Base-by-base conservation (phyloP, 1,140 invertebrate species). In the Daktulosphaira vitifoliae region DNA sequence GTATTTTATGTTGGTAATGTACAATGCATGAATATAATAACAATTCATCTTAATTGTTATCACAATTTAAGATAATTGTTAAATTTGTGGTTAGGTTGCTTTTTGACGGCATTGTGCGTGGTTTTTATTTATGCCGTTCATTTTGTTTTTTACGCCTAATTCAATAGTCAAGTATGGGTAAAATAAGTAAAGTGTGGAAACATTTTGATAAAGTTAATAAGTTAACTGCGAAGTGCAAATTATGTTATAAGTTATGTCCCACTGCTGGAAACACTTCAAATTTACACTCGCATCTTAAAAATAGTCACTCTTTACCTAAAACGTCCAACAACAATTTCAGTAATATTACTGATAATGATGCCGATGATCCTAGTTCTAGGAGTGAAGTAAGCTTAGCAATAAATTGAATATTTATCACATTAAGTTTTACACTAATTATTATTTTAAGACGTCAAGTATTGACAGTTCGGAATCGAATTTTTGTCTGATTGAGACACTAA, bases 381-480 rank as follows among this genome's bases (percentile, higher is more conserved):
- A 44, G n/a, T 44, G 6, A 20, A 20, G 42, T n/a, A 44, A n/a
- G n/a, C 8, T 44, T n/a, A 16, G 20, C 20, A 44, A n/a, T 44
- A 44, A 44, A n/a, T 11, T 44, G 9, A 1, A 0, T 2, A 44
- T 44, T 44, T 44, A 18, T 18, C 42, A 44, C 20, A 8, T 44
- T 44, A 6, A 44, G 8, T 44, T n/a, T 44, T 44, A 44, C 5
- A 44, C n/a, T n/a, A 44, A n/a, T 44, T 8, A 8, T 4, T 44
- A n/a, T 44, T 44, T 44, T 44, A 44, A 44, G 42, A 44, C n/a
- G 8, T 44, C 42, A 44, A 44, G 42, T 44, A 20, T n/a, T n/a
- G n/a, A n/a, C n/a, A n/a, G n/a, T n/a, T n/a, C n/a, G n/a, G n/a
- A n/a, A n/a, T n/a, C n/a, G n/a, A n/a, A n/a, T n/a, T n/a, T n/a